Percentiles rank a stretch among this genome's conserved stretches.
Conservation (phyloP, 2,888 invertebrate species). For the Gymnocheta viridis region DNA sequence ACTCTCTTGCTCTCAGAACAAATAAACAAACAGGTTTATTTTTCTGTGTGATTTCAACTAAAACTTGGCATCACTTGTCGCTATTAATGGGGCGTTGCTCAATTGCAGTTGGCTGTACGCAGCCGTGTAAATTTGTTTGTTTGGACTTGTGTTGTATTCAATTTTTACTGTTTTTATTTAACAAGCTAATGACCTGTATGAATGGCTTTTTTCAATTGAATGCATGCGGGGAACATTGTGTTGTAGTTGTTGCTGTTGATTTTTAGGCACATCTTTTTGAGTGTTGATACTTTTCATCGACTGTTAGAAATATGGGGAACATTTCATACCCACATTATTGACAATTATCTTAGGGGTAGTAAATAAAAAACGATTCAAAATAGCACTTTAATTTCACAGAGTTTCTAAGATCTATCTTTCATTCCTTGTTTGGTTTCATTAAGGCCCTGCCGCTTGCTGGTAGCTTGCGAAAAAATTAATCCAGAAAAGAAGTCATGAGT, state of each 20-base stretch:
- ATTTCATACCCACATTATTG: too few relatives aligned
- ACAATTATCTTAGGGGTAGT: too few relatives aligned
- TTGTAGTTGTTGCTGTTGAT: slow-evolving; percentile 33
- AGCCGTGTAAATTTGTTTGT: slow-evolving; percentile 45
- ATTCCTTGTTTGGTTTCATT: too few relatives aligned
- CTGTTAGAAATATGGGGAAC: neutral
- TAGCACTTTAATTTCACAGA: too few relatives aligned
- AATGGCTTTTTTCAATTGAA: slow-evolving; percentile 37
- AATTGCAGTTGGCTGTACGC: slow-evolving; percentile 69
- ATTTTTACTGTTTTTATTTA: slow-evolving; percentile 27
- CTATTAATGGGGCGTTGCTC: slow-evolving; percentile 63
- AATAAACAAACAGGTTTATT: slow-evolving; percentile 23
- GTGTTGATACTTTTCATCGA: neutral
- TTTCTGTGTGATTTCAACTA: neutral
- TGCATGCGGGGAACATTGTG: slow-evolving; percentile 18
- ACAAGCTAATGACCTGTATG: slow-evolving; percentile 60
- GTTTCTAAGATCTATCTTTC: too few relatives aligned
- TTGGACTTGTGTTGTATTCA: neutral
- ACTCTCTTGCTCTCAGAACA: neutral
- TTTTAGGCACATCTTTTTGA: neutral
- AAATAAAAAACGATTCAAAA: too few relatives aligned
- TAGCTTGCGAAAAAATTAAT: too few relatives aligned
- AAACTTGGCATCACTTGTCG: slow-evolving; percentile 77
- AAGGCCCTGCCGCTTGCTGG: too few relatives aligned
- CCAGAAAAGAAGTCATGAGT: too few relatives aligned